Base-by-base conservation (phyloP, 64 coral and sea anemone genomes). In the Porites lutea region DNA sequence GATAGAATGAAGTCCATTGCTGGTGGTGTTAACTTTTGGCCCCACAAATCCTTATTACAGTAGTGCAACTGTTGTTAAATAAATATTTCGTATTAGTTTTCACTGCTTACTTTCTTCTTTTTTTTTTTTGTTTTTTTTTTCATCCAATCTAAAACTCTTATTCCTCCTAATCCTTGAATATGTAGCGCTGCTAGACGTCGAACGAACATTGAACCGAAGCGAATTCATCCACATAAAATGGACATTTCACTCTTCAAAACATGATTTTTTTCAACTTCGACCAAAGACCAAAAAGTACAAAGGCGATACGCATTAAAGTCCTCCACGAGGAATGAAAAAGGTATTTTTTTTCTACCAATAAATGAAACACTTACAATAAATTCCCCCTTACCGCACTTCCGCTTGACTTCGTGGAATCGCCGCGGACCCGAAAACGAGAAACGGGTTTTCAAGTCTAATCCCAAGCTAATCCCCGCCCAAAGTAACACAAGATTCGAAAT, bases 171-270 rank as follows among this genome's bases (percentile, higher is more conserved):
- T 37, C 27, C 27, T 37, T 55, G 53, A 7, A 55, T 11, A 67
- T 67, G 64, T 67, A 67, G 64, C 64, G 64, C 64, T 13, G 14
- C 64, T 15, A 67, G 64, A 67, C 10, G 10, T 15, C 64, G 6
- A 67, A 67, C 64, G 14, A 13, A 67, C 64, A 13, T 11, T 67
- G 14, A 67, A 67, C 19, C 14, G 64, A 67, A 6, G 64, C 64
- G n/a, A 67, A 67, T 67, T 67, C 64, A 67, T 67, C 64, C 64
- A 67, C 13, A n/a, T n/a, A n/a, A n/a, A n/a, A n/a, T n/a, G n/a
- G n/a, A n/a, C n/a, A 67, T 67, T 67, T 15, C 64, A 67, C 64
- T 67, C 64, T 5, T 63, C 60, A 67, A 67, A 67, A 67, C 64
- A 67, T 16, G 64, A 13, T 67, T 67, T 67, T 67, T 63, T 63